Percentiles rank a stretch among this genome's conserved stretches.
These are phyloP conservation scores for Pyxicephalus adspersus DNA, from an alignment of 2,113 vertebrate species.

Conservation along the genomic window DNA sequence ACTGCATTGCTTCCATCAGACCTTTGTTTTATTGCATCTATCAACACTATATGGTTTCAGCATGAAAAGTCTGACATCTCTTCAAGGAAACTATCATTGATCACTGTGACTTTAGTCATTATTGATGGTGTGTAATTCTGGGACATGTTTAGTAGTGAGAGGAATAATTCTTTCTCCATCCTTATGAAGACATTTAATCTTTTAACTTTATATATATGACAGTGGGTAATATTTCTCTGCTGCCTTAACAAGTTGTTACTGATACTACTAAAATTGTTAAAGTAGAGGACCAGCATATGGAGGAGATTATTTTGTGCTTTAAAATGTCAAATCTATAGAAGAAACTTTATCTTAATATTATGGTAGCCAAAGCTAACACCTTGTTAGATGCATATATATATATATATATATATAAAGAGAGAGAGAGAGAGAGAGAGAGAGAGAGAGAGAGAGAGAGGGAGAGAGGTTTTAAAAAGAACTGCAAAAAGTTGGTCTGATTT, in stretches of 20 bases:
- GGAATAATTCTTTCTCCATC: background rate
- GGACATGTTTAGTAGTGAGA: slow-evolving; percentile 22
- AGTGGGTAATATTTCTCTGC: slow-evolving; percentile 25
- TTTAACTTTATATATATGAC: slow-evolving; percentile 25
- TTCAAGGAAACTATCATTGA: slow-evolving; percentile 26
- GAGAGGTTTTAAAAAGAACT: no score
- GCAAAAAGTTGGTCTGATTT: no score
- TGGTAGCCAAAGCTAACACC: slow-evolving; percentile 12
- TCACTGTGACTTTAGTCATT: background rate
- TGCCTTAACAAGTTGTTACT: slow-evolving; percentile 26
- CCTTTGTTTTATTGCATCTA: no score
- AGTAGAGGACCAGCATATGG: slow-evolving; percentile 7
- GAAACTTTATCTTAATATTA: slow-evolving; percentile 37
- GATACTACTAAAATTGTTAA: slow-evolving; percentile 31
- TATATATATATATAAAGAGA: no score
- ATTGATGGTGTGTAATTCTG: slow-evolving; percentile 30
- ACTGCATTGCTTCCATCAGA: no score
- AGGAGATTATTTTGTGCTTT: slow-evolving; percentile 14
- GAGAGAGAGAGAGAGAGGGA: no score
- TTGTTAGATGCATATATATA: no score
- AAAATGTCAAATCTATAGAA: slow-evolving; percentile 38
- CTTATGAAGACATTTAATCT: slow-evolving; percentile 16
- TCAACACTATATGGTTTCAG: background rate
- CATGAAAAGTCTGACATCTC: slow-evolving; percentile 2
- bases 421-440: no score